phyloP scores from a whole-genome alignment of 2,113 vertebrate species.

The Aphyosemion australe region DNA sequence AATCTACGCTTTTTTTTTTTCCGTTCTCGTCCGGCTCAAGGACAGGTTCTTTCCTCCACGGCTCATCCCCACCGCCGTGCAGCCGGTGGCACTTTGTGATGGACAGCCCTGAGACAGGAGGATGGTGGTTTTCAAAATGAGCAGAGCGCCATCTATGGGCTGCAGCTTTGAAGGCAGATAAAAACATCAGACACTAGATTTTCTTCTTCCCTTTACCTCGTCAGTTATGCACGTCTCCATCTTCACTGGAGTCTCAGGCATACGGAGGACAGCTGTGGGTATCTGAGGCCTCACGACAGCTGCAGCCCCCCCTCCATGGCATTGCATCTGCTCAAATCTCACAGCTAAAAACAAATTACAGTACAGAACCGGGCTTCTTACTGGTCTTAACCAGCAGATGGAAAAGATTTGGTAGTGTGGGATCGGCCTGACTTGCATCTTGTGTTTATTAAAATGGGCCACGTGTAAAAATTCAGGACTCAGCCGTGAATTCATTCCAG shows the following conservation, averaged over 20 bases:
- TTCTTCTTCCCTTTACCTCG: conserved; percentile 44
- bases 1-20: conserved; percentile 70
- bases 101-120: conserved; percentile 48
- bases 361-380: conserved; percentile 39
- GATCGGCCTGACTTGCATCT: background rate
- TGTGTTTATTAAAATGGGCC: conserved; percentile 48
- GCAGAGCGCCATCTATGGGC: conserved; percentile 71
- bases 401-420: conserved; percentile 35
- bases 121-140: conserved; percentile 52
- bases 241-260: conserved; percentile 35
- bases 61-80: conserved; percentile 53
- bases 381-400: conserved; percentile 64
- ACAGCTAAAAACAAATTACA: conserved; percentile 42
- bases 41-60: conserved; percentile 72
- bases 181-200: too few species aligned
- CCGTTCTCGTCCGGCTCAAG: conserved; percentile 69
- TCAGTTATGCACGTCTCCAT: conserved; percentile 45
- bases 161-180: too few species aligned
- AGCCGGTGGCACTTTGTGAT: conserved; percentile 52
- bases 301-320: conserved; percentile 66
- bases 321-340: conserved; percentile 59
- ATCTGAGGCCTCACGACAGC: conserved; percentile 60
- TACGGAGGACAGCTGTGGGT: conserved; percentile 64
- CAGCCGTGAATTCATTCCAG: conserved; percentile 36
- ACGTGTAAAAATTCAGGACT: conserved; percentile 54